A percentile compares a stretch with the other conserved stretches of the same genome.
phyloP scores from a whole-genome alignment of 1,140 invertebrate species.

The Calephelis virginiensis region DNA sequence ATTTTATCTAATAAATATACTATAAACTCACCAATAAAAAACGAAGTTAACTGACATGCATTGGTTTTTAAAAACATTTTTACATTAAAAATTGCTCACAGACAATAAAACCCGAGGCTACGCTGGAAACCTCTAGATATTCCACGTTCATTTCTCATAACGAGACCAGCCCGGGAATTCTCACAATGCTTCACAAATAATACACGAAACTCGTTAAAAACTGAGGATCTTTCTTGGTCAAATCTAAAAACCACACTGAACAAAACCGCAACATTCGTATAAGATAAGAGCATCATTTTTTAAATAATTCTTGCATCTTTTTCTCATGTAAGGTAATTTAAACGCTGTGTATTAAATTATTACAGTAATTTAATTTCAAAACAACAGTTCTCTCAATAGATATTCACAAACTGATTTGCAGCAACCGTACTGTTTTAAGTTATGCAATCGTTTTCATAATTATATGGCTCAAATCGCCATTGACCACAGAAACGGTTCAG shows the following conservation, averaged over 20 bases:
- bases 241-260: too few relatives aligned
- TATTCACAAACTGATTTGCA: conserved; percentile 4
- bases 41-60: conserved; percentile 1
- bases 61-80: conserved; percentile 13
- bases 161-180: not conserved
- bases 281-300: too few relatives aligned
- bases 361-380: not conserved
- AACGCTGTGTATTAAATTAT: not conserved
- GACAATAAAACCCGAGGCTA: not conserved
- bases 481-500: not conserved
- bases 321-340: not conserved
- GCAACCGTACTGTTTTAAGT: not conserved
- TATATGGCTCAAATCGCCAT: not conserved
- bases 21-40: conserved; percentile 15
- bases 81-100: not conserved
- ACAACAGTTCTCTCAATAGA: not conserved
- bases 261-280: too few relatives aligned
- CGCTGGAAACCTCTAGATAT: too few relatives aligned
- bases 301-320: too few relatives aligned
- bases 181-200: not conserved
- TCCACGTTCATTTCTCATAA: conserved; percentile 7
- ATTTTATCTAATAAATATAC: too few relatives aligned
- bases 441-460: conserved; percentile 3
- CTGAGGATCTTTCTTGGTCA: not conserved
- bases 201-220: conserved; percentile 10